Conservation (phyloP, 2,888 invertebrate species). For the Cantharis rustica region DNA sequence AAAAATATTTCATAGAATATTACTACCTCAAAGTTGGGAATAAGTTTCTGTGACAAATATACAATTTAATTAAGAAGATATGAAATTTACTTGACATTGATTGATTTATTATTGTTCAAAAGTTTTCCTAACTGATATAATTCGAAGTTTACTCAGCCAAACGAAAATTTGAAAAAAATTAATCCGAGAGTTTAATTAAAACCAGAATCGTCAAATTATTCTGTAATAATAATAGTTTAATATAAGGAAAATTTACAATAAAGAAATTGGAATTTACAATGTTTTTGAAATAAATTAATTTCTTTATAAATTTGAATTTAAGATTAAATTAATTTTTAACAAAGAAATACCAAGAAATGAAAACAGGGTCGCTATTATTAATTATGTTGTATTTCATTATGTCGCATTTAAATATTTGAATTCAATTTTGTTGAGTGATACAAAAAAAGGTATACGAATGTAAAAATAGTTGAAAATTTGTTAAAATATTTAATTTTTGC, state of each 20-base stretch:
- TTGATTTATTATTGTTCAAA: background rate
- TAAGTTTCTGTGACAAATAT: background rate
- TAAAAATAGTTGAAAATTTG: background rate
- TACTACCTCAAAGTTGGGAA: background rate
- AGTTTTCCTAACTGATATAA: background rate
- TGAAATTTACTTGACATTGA: background rate
- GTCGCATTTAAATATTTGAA: background rate
- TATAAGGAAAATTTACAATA: background rate
- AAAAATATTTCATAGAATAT: background rate
- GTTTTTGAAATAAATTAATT: background rate
- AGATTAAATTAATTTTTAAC: background rate
- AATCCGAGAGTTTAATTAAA: background rate
- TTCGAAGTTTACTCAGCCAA: background rate
- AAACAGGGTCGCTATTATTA: background rate
- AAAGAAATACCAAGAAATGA: background rate
- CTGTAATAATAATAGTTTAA: background rate
- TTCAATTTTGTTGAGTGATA: background rate
- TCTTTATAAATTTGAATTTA: background rate
- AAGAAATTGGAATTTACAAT: background rate
- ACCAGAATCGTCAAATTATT: background rate
- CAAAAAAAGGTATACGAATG: background rate
- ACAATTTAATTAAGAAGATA: background rate
- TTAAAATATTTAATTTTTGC: background rate
- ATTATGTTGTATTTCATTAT: too few relatives aligned
- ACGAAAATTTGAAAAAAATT: background rate